Evolutionary conservation across 92 coral and sea anemone genomes (phyloP), one percentile per base, ranked within the genome.

Genomic region (Actinernus sp.): DNA sequence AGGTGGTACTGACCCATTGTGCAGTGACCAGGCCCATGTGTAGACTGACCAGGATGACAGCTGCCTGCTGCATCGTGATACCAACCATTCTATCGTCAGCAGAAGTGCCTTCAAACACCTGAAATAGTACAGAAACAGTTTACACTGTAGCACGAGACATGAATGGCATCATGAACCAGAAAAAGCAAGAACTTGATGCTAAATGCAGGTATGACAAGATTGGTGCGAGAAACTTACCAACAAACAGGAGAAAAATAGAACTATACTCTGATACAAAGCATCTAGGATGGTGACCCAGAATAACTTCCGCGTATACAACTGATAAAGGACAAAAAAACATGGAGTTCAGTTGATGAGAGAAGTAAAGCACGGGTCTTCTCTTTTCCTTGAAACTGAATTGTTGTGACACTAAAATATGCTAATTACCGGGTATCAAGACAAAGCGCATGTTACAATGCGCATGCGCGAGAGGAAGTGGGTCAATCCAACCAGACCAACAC

Each of bases 1-100:
- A n/a, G n/a, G n/a, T n/a, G n/a, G n/a, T n/a, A 46, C 98, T 58
- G 57, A 94, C 98, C 98, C 98, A 94, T 57, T 94, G 93, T 4
- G 93, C 79, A 25, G 89, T 83, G 41, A 86, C 65, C 6, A 94
- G 76, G n/a, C 92, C 98, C 59, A 94, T 65, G 60, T 86, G 84
- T 45, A 94, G 62, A 61, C 87, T 90, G 33, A 95, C 97, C 23
- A 91, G 84, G 25, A 94, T 76, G 28, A 94, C 98, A 17, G 97
- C 92, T 34, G 89, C 86, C 53, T 94, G 98, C 49, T 94, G 98
- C 68, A 94, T 83, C 1, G 92, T 87, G 29, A 94, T 84, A 31
- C 98, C 98, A 34, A 87, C 97, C 70, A 86, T 78, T 22, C 91
- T 72, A 46, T 81, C 34, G 51, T 67, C 95, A 32, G 88, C 73